Conservation (phyloP, 2,888 invertebrate species). For the Taphrorychus bicolor region DNA sequence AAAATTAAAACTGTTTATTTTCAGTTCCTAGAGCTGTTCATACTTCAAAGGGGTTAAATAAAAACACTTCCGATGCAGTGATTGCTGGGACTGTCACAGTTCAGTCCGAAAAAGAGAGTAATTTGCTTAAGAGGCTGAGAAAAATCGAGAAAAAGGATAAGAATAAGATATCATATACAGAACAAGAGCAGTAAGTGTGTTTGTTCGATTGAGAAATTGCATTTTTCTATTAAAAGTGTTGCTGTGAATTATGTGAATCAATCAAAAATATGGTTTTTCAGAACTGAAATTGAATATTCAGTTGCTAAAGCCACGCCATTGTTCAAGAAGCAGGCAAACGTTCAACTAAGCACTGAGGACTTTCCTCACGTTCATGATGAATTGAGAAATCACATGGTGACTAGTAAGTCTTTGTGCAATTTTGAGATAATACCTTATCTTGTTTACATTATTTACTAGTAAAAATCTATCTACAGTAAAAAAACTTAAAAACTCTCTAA, state of each 20-base stretch:
- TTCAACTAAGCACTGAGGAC: slow-evolving; percentile 60
- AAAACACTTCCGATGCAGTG: slow-evolving; percentile 48
- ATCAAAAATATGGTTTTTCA: slow-evolving; percentile 20
- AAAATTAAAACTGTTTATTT: too few relatives aligned
- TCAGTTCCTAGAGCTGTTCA: not conserved
- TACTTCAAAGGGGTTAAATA: slow-evolving; percentile 6
- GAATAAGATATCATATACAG: slow-evolving; percentile 43
- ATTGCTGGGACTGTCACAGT: slow-evolving; percentile 84
- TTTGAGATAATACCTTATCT: too few relatives aligned
- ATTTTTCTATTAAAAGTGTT: too few relatives aligned
- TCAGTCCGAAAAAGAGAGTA: slow-evolving; percentile 83
- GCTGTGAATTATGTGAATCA: too few relatives aligned
- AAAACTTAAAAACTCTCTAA: not conserved
- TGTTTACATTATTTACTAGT: not conserved
- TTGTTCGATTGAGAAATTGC: too few relatives aligned
- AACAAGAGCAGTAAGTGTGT: slow-evolving; percentile 46
- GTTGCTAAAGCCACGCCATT: slow-evolving; percentile 49
- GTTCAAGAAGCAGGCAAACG: slow-evolving; percentile 54
- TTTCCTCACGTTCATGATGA: slow-evolving; percentile 92
- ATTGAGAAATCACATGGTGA: slow-evolving; percentile 63
- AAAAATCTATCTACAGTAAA: not conserved
- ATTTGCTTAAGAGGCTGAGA: slow-evolving; percentile 75
- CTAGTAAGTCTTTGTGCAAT: slow-evolving; percentile 46
- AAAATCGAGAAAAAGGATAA: slow-evolving; percentile 84
- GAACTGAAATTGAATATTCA: slow-evolving; percentile 50